Percentiles rank a stretch among this genome's conserved stretches.
Evolutionary conservation across 1,140 invertebrate genomes (phyloP).

Genomic region (Heterodera schachtii): DNA sequence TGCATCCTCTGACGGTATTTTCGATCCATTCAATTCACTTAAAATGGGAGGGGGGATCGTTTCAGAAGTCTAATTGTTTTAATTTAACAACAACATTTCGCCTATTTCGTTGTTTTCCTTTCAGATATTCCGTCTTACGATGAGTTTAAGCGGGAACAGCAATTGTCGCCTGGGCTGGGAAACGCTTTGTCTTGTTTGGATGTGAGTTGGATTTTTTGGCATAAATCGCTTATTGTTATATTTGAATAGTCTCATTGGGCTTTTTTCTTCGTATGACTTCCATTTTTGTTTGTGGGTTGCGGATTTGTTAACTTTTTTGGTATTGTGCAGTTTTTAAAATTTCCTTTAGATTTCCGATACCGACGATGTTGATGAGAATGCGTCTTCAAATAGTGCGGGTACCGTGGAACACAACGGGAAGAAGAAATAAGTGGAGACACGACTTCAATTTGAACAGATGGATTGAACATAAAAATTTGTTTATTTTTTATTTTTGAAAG

Average conservation of each 20-base stretch:
- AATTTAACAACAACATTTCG: too few species aligned
- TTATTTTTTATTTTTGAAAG: neutral
- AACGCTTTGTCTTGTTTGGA: neutral
- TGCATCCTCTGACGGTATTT: neutral
- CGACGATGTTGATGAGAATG: neutral
- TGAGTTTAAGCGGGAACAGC: neutral
- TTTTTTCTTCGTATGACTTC: too few species aligned
- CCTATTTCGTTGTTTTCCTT: neutral
- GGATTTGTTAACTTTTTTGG: too few species aligned
- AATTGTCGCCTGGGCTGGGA: neutral
- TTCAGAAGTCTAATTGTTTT: too few species aligned
- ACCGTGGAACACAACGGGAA: neutral
- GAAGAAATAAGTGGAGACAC: neutral
- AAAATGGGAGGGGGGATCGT: too few species aligned
- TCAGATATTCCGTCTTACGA: neutral
- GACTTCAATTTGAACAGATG: neutral
- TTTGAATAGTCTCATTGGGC: too few species aligned
- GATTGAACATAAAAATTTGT: neutral
- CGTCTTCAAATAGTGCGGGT: neutral
- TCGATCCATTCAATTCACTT: too few species aligned
- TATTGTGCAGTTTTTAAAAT: too few species aligned
- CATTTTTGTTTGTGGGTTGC: too few species aligned
- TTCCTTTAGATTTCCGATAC: neutral
- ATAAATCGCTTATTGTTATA: too few species aligned
- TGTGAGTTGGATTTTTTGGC: neutral